phyloP scores from a whole-genome alignment of 1,140 invertebrate species.

The Patella vulgata region DNA sequence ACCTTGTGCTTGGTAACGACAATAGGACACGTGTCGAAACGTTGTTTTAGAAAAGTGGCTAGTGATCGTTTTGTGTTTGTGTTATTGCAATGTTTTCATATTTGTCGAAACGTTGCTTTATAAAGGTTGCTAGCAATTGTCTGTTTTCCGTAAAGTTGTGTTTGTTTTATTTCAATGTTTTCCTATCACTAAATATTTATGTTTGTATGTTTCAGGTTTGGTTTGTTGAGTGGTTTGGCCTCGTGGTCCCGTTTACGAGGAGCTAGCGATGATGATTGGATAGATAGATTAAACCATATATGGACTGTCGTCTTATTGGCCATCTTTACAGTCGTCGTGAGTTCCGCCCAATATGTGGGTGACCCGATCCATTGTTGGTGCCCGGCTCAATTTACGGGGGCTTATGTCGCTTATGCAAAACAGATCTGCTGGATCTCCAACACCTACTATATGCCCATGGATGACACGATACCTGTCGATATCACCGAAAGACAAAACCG shows the following conservation, averaged over 20 bases:
- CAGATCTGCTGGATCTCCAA: conserved; percentile 68
- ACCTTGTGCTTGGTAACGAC: too few relatives aligned
- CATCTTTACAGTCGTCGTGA: conserved; percentile 52
- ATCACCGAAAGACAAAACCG: conserved; percentile 29
- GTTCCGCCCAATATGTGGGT: conserved; percentile 61
- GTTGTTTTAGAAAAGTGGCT: too few relatives aligned
- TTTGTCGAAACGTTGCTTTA: too few relatives aligned
- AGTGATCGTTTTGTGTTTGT: too few relatives aligned
- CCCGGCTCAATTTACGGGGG: conserved; percentile 56
- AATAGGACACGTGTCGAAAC: too few relatives aligned
- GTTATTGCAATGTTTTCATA: too few relatives aligned
- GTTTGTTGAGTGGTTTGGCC: conserved; percentile 42
- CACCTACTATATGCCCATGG: conserved; percentile 68
- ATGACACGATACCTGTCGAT: conserved; percentile 61
- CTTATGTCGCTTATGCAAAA: conserved; percentile 54
- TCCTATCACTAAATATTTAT: too few relatives aligned
- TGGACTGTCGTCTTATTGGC: conserved; percentile 53
- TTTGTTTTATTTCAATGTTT: too few relatives aligned
- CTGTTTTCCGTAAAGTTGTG: too few relatives aligned
- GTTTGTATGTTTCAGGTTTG: conserved; percentile 3
- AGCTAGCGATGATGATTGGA: conserved; percentile 52
- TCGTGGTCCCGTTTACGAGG: conserved; percentile 48
- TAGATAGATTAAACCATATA: conserved; percentile 51
- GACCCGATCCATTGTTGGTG: conserved; percentile 62
- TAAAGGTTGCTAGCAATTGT: too few relatives aligned